Conservation (phyloP, 1,140 invertebrate genomes). For the Campoletis sonorensis region DNA sequence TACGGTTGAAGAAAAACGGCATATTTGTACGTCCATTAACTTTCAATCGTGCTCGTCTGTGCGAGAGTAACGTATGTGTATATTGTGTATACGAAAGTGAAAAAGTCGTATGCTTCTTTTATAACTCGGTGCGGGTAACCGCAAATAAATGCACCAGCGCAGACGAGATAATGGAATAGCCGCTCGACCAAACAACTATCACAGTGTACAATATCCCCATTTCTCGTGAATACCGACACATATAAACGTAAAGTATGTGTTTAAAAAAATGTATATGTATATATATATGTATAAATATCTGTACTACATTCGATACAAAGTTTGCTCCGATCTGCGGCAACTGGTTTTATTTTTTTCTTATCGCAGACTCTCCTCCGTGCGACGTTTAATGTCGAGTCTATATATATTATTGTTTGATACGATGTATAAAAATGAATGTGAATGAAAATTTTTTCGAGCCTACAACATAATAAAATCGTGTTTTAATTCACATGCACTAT, state of each 20-base stretch:
- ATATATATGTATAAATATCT: background rate
- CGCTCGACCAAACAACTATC: conserved; percentile 25
- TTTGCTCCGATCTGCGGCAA: background rate
- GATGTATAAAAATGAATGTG: background rate
- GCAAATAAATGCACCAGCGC: conserved; percentile 41
- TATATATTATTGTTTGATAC: background rate
- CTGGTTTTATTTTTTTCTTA: conserved; percentile 4
- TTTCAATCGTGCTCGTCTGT: conserved; percentile 23
- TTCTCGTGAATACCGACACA: conserved; percentile 5
- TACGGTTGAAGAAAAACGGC: conserved; percentile 24
- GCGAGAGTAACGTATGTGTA: background rate
- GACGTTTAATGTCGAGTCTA: too few relatives aligned
- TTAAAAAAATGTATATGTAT: background rate
- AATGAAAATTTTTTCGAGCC: background rate
- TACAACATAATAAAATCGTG: background rate
- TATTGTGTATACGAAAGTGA: background rate
- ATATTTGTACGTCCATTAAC: conserved; percentile 38
- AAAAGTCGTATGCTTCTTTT: conserved; percentile 44
- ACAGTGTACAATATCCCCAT: conserved; percentile 13
- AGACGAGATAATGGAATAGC: conserved; percentile 42
- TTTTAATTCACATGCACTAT: background rate
- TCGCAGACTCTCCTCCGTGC: background rate
- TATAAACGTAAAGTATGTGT: background rate
- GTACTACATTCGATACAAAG: background rate
- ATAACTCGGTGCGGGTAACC: conserved; percentile 39